Base-by-base conservation (phyloP, 2,113 vertebrate species). In the Zonotrichia leucophrys region DNA sequence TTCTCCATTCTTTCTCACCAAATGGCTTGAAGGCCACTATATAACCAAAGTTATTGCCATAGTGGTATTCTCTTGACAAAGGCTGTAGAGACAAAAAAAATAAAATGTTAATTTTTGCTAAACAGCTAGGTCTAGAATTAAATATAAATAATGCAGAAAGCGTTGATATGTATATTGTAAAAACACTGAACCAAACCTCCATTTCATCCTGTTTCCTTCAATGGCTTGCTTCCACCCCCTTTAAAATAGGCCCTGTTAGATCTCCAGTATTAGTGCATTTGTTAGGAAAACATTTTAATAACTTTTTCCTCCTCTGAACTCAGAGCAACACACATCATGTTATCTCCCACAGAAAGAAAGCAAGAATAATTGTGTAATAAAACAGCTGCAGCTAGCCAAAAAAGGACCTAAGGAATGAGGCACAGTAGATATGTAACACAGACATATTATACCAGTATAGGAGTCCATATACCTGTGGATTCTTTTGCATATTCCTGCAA, bases 1-100 rank as follows among this genome's bases (percentile, higher is more conserved):
- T 99, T 95, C 98, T 98, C 99, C 99, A 99, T 76, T 99, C 98
- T 6, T 92, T 80, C 11, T 97, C 97, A 66, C 97, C 96, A 56
- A 97, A 97, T 18, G 98, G 98, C 89, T 98, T 99, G 97, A 99
- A 99, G 52, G 99, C 98, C 84, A 99, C 98, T 44, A 99, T 98
- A 93, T 99, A 99, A 91, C 99, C 99, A 91, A 99, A 99, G 89
- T 98, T 98, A 58, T 98, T 98, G n/a, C 99, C 99, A 21, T 98
- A 99, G 96, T 99, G 98, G 96, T 99, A 99, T 97, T 99, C 98
- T 63, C 98, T 98, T 91, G 99, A 98, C 82, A 99, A 98, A 67
- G 99, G 99, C 99, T 99, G 87, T 60, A 84, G 39, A 91, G 33
- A 66, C 25, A 88, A 92, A 96, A 96, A 96, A 95, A 33, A 78